phyloP scores from a whole-genome alignment of 2,797 vertebrate species.

The Arremon brunneinucha region DNA sequence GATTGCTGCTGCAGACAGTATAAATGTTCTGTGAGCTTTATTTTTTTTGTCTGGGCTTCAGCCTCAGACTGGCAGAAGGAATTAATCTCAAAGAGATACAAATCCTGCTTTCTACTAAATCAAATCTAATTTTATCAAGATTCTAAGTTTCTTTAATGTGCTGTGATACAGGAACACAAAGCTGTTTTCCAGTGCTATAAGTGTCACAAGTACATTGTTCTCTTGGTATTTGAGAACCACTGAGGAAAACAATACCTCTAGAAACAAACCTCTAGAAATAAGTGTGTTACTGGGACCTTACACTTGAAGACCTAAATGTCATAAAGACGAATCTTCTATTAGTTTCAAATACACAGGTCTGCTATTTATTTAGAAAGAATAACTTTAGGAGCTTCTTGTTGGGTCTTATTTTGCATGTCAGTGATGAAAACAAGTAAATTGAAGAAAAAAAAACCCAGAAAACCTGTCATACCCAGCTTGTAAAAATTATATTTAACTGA shows the following conservation, averaged over 20 bases:
- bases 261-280: background rate
- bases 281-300: background rate
- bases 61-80: background rate
- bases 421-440: background rate
- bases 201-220: background rate
- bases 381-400: background rate
- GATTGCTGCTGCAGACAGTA: background rate
- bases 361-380: background rate
- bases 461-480: background rate
- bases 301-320: background rate
- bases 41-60: background rate
- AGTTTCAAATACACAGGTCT: background rate
- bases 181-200: background rate
- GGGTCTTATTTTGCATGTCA: background rate
- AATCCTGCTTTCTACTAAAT: background rate
- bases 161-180: background rate
- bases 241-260: background rate
- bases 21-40: background rate
- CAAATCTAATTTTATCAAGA: background rate
- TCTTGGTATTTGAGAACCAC: background rate
- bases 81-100: background rate
- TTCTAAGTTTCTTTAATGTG: background rate
- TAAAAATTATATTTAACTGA: background rate
- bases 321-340: background rate
- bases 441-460: fast-evolving